Base-by-base conservation (phyloP, 2,797 vertebrate species). In the Melopsittacus undulatus region DNA sequence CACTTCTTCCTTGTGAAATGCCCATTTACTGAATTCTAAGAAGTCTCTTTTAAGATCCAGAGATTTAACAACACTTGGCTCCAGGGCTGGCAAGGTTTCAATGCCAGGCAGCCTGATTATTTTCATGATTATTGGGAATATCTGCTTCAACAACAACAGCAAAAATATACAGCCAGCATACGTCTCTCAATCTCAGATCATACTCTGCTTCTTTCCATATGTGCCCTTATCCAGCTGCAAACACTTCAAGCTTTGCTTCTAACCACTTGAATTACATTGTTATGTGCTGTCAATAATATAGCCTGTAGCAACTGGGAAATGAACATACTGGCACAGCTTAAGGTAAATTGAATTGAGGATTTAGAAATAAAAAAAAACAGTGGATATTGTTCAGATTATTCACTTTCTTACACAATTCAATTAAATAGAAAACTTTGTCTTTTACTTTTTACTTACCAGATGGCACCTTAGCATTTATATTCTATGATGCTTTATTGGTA, bases 181-280 rank as follows among this genome's bases (percentile, higher is more conserved):
- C 64, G 70, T 76, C n/a, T 81, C 76, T 18, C 74, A 69, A 11
- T 86, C 82, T 78, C 82, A 81, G 54, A 68, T 43, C 43, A 34
- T 70, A 56, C 54, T 89, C 83, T n/a, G 48, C 69, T 91, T 76
- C 85, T 92, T 88, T 92, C 77, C 43, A 5, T 63, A 77, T 16
- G 77, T 86, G 73, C 69, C 89, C 85, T 92, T 83, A 86, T n/a
- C 78, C 87, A 96, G 94, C 79, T 96, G 95, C 91, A 95, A 94
- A 84, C 75, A 88, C 95, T 81, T 81, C 76, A 64, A 88, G 84
- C 59, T 86, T 80, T 93, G 79, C 57, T 61, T 85, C 68, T 62
- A 90, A 54, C 49, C 66, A 83, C 89, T 89, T 81, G 51, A 87
- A 91, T 88, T 77, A 46, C 30, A 87, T 62, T 80, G 82, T 93